Conservation (phyloP, 2,888 invertebrate species). For the Diarsia brunnea region DNA sequence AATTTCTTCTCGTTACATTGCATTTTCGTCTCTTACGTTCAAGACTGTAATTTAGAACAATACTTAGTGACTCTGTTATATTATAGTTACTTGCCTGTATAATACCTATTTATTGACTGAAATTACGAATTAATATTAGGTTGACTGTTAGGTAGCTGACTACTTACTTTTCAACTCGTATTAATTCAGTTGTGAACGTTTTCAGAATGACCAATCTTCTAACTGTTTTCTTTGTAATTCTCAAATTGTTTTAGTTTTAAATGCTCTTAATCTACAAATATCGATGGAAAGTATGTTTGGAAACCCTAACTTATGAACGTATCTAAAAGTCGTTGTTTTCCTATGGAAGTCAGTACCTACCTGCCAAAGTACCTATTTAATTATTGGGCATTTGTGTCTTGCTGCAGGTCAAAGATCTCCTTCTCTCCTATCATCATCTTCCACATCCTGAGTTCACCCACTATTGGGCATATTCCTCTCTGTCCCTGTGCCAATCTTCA, state of each 20-base stretch:
- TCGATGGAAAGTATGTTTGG: constrained; percentile 6
- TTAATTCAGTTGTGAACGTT: constrained; percentile 16
- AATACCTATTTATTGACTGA: constrained; percentile 27
- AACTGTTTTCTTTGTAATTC: constrained; percentile 8
- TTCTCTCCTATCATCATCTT: not conserved
- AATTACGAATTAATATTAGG: constrained; percentile 33
- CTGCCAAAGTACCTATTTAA: not conserved
- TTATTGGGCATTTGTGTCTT: not conserved
- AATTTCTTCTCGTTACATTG: constrained; percentile 34
- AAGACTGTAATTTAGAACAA: constrained; percentile 44
- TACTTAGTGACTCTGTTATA: constrained; percentile 36
- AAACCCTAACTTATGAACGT: not conserved
- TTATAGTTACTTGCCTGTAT: constrained; percentile 17
- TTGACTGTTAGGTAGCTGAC: constrained; percentile 4
- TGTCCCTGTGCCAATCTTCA: not conserved
- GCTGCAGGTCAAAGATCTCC: not conserved
- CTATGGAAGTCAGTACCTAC: not conserved
- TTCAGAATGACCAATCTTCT: constrained; percentile 49
- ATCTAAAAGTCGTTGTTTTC: constrained; percentile 3
- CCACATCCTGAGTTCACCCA: not conserved
- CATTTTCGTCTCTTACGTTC: constrained; percentile 24
- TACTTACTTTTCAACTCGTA: constrained; percentile 19
- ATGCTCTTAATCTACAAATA: not conserved
- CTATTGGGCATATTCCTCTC: constrained; percentile 1
- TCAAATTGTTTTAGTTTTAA: not conserved